Evolutionary conservation across 2,888 invertebrate genomes (phyloP).

Genomic region (Pandemis heparana): DNA sequence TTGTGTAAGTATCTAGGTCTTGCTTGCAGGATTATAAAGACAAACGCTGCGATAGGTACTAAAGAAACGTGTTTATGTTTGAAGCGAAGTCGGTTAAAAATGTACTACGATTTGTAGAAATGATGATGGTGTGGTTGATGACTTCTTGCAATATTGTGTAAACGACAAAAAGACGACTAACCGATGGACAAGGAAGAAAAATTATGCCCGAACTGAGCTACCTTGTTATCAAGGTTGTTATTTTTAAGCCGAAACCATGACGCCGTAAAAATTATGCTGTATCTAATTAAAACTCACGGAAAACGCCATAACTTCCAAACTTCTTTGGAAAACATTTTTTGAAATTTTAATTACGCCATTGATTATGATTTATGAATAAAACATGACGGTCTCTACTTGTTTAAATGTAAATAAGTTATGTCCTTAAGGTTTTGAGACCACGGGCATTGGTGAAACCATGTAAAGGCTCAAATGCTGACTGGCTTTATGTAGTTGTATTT

Average conservation of each 20-base stretch:
- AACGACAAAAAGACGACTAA: not conserved
- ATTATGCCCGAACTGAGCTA: not conserved
- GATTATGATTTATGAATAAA: constrained; percentile 31
- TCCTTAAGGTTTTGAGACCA: not conserved
- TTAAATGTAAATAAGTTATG: constrained; percentile 24
- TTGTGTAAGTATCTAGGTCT: not conserved
- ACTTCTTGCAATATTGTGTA: too few relatives aligned
- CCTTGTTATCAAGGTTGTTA: not conserved
- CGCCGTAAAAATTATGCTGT: constrained; percentile 1
- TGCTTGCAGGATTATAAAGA: too few relatives aligned
- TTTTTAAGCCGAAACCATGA: not conserved
- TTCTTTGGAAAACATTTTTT: constrained; percentile 17
- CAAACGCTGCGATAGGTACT: too few relatives aligned
- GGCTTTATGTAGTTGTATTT: too few relatives aligned
- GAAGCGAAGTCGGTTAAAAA: too few relatives aligned
- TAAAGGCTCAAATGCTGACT: too few relatives aligned
- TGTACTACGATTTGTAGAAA: too few relatives aligned
- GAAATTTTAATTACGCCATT: constrained; percentile 33
- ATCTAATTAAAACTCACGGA: constrained; percentile 28
- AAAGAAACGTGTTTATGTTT: too few relatives aligned
- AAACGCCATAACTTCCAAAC: not conserved
- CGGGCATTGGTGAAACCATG: not conserved
- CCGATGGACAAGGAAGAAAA: not conserved
- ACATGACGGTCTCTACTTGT: constrained; percentile 13
- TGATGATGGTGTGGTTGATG: too few relatives aligned